Conservation (phyloP, 2,797 vertebrate species). For the Yasuhikotakia modesta region DNA sequence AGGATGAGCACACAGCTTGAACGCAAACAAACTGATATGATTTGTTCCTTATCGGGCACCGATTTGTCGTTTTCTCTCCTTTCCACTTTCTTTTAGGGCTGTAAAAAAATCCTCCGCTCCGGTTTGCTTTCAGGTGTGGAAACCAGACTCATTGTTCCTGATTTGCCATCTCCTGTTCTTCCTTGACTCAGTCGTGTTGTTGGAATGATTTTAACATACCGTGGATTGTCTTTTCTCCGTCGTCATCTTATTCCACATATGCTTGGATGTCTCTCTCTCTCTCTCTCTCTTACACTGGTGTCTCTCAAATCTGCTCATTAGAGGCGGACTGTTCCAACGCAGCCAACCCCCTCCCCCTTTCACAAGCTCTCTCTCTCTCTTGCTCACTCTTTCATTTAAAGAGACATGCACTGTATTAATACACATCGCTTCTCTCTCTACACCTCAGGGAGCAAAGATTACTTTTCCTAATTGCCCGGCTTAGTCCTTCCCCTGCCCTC, state of each 20-base stretch:
- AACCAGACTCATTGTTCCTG: conserved; percentile 68
- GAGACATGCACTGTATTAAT: conserved; percentile 59
- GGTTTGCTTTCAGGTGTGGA: conserved; percentile 65
- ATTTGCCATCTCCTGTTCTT: conserved; percentile 56
- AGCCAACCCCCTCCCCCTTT: conserved; percentile 62
- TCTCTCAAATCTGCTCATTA: conserved; percentile 80
- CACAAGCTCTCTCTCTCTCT: conserved; percentile 58
- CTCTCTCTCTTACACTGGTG: conserved; percentile 57
- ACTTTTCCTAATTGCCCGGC: conserved; percentile 50
- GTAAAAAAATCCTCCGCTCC: conserved; percentile 64
- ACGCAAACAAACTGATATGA: conserved; percentile 72
- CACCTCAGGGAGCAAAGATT: conserved; percentile 47
- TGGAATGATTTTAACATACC: conserved; percentile 69
- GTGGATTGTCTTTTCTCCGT: conserved; percentile 63
- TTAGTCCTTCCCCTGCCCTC: conserved; percentile 38
- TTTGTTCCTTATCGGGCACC: conserved; percentile 66
- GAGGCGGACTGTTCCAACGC: conserved; percentile 80
- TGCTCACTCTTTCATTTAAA: conserved; percentile 52
- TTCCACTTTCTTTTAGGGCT: conserved; percentile 67
- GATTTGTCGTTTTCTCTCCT: conserved; percentile 46
- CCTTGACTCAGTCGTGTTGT: conserved; percentile 65
- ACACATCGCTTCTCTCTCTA: conserved; percentile 46
- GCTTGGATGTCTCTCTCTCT: conserved; percentile 59
- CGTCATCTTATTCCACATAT: conserved; percentile 67
- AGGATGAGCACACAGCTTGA: conserved; percentile 54